phyloP scores from a whole-genome alignment of 2,113 vertebrate species.

The Misgurnus anguillicaudatus region DNA sequence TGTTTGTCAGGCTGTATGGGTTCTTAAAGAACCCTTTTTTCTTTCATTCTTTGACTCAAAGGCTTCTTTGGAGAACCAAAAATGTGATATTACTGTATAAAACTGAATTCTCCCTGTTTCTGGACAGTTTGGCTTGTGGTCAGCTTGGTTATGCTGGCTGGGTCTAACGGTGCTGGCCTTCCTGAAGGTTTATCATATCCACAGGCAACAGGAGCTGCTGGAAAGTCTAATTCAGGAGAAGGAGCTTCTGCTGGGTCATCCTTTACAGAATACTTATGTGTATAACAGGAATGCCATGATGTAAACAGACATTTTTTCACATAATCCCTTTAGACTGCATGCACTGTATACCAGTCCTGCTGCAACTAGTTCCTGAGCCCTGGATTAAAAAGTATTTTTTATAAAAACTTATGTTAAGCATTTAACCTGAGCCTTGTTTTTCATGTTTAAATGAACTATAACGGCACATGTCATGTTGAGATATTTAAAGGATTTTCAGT shows the following conservation, averaged over 20 bases:
- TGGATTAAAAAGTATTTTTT: conserved; percentile 1
- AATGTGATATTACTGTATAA: neutral
- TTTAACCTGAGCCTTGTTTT: neutral
- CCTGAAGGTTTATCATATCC: conserved; percentile 93
- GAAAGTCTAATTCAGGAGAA: conserved; percentile 95
- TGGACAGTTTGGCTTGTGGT: conserved; percentile 92
- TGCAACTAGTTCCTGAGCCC: neutral
- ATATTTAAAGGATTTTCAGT: neutral
- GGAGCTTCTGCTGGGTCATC: conserved; percentile 88
- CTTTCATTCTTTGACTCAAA: neutral
- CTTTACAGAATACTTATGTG: conserved; percentile 71
- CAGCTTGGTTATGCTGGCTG: conserved; percentile 93
- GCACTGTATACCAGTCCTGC: neutral
- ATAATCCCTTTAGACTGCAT: conserved; percentile 3
- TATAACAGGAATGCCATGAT: conserved; percentile 84
- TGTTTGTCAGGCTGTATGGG: neutral
- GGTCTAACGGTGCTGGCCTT: conserved; percentile 89
- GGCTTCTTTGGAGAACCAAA: too few relatives aligned
- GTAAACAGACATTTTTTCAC: conserved; percentile 56
- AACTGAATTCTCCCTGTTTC: neutral
- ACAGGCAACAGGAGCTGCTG: conserved; percentile 91
- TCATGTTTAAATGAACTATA: conserved; percentile 4
- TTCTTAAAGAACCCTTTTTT: too few relatives aligned
- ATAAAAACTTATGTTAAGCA: neutral
- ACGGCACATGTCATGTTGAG: neutral